Evolutionary conservation across 2,888 invertebrate species (phyloP), one percentile per base, ranked within the genome.

Genomic region (Pandemis heparana): DNA sequence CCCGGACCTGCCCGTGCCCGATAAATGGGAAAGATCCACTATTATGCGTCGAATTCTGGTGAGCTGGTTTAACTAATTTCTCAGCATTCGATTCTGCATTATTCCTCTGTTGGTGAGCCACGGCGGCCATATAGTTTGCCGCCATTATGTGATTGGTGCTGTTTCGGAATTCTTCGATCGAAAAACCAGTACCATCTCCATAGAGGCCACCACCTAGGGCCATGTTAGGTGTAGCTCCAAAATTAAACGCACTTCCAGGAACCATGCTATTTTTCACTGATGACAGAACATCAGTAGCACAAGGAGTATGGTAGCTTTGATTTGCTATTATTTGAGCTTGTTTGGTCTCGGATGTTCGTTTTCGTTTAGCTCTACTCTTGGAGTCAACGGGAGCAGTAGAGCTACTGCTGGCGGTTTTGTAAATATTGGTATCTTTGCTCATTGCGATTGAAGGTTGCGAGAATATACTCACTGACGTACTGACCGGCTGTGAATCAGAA

Each of bases 221-320:
- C 82, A 96, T 91, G 75, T 95, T 95, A 5, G 96, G 94, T 0
- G 97, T 94, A 5, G 97, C 95, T 18, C 97, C 97, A 83, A 97
- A 98, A 86, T 97, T 98, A 82, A 98, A 98, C 67, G 98, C 97
- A 89, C 97, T 97, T 39, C 97, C 96, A 8, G 97, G 96, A 77
- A 97, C 97, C 84, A 97, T 96, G 80, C 96, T 96, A 0, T 87
- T 81, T 77, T 92, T 94, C 0, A 90, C 92, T 3, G 93, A 89
- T 2, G 91, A 87, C 59, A 93, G 75, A 32, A 91, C 89, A 75
- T 93, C 93, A 5, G 84, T 85, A 5, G 96, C 93, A 65, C 96
- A 96, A 80, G 97, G 96, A 64, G 97, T 95, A 79, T 97, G 92
- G 76, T 91, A 92, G n/a, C 84, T 78, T 77, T 92, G 93, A 73